Conservation (phyloP, 2,888 invertebrate genomes). For the Cephus rjabovi region DNA sequence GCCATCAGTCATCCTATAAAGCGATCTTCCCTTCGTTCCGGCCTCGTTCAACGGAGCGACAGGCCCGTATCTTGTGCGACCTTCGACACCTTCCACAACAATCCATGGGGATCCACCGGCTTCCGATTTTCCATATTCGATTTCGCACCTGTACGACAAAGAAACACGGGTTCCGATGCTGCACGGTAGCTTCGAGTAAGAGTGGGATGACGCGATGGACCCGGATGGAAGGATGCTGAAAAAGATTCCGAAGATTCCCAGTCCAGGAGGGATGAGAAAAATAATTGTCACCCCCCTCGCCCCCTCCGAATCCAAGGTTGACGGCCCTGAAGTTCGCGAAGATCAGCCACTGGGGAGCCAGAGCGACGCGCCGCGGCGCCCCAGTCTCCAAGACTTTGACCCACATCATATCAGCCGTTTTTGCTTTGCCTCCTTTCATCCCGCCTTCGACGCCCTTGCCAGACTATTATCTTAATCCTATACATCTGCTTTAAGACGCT, state of each 20-base stretch:
- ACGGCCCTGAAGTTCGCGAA: slow-evolving; percentile 10
- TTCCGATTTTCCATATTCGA: background rate
- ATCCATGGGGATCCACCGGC: background rate
- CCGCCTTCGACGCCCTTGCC: slow-evolving; percentile 51
- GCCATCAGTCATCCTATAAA: slow-evolving; percentile 56
- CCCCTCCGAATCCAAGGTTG: background rate
- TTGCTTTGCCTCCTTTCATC: slow-evolving; percentile 54
- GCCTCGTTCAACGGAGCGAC: slow-evolving; percentile 18
- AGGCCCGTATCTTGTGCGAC: background rate
- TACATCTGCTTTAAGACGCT: slow-evolving; percentile 63
- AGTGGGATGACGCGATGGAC: background rate
- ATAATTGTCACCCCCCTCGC: background rate
- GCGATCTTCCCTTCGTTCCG: slow-evolving; percentile 27
- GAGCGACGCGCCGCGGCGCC: slow-evolving; percentile 57
- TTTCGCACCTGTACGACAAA: background rate
- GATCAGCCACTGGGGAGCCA: slow-evolving; percentile 41
- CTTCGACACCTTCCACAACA: background rate
- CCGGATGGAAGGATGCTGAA: background rate
- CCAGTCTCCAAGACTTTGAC: slow-evolving; percentile 63
- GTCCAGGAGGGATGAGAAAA: background rate
- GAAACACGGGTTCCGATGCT: background rate
- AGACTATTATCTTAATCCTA: slow-evolving; percentile 65
- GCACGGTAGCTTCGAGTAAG: background rate
- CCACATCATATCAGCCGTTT: slow-evolving; percentile 64
- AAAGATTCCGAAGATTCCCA: background rate